Percentiles rank a stretch among this genome's conserved stretches.
Conservation (phyloP, 1,140 invertebrate species). For the Euwallacea similis region DNA sequence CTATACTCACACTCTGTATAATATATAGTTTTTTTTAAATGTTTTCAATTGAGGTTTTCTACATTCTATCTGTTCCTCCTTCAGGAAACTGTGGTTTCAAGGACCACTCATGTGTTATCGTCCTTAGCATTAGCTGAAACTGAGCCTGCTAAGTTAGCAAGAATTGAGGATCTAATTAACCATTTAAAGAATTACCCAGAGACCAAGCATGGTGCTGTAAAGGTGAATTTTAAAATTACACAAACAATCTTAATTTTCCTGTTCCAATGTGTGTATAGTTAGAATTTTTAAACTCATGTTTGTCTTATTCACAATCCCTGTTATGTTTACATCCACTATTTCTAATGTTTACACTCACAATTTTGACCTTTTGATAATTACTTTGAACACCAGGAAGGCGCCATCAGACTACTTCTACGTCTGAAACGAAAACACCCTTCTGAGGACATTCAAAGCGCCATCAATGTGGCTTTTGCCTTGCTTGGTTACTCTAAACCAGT, state of each 20-base stretch:
- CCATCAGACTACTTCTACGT: conserved; percentile 63
- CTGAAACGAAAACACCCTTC: conserved; percentile 53
- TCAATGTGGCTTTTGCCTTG: conserved; percentile 69
- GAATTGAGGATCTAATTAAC: conserved; percentile 57
- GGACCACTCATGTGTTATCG: conserved; percentile 69
- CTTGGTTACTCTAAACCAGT: conserved; percentile 74
- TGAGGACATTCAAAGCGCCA: conserved; percentile 53
- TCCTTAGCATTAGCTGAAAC: conserved; percentile 64
- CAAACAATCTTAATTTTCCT: not conserved
- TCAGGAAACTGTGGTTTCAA: conserved; percentile 63
- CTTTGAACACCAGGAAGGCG: conserved; percentile 59
- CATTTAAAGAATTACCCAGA: conserved; percentile 75
- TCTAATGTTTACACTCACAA: too few relatives aligned
- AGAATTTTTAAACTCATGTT: not conserved
- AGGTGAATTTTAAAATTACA: conserved; percentile 56
- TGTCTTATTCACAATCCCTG: not conserved
- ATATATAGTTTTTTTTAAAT: conserved; percentile 6
- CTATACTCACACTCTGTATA: not conserved
- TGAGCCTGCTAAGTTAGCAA: conserved; percentile 57
- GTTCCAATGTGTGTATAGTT: not conserved
- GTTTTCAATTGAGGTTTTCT: not conserved
- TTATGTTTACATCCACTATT: too few relatives aligned
- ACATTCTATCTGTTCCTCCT: conserved; percentile 33
- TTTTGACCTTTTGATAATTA: too few relatives aligned
- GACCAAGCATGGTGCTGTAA: conserved; percentile 69